Percentiles rank a stretch among this genome's conserved stretches.
These are phyloP conservation scores for Chunga burmeisteri DNA, from an alignment of 2,113 vertebrate species.

Conservation along the genomic window DNA sequence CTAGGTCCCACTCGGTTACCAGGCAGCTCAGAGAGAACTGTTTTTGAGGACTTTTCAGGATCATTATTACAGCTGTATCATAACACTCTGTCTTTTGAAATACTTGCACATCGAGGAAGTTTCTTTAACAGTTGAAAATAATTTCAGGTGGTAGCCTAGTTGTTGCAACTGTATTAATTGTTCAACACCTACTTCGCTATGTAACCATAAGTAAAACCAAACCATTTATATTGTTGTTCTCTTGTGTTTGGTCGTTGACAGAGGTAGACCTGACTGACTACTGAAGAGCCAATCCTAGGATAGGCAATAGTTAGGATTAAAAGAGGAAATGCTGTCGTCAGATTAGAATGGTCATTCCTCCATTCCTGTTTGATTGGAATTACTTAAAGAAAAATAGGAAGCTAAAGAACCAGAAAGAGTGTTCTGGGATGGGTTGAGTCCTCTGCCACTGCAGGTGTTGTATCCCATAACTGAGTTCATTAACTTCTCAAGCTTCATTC, in stretches of 20 bases:
- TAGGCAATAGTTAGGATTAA: neutral
- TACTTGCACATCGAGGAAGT: accelerated
- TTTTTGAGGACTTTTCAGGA: no score
- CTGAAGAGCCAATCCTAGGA: neutral
- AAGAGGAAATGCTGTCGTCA: neutral
- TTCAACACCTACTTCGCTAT: accelerated
- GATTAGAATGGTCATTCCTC: neutral
- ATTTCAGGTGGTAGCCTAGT: neutral
- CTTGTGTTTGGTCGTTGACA: neutral
- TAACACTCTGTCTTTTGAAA: neutral
- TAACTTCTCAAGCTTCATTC: neutral
- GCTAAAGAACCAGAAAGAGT: neutral
- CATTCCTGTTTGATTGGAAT: neutral
- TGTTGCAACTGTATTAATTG: neutral
- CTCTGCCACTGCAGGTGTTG: neutral
- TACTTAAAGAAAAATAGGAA: neutral
- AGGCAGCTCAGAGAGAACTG: neutral
- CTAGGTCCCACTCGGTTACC: accelerated
- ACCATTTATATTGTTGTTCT: accelerated
- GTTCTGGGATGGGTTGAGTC: neutral
- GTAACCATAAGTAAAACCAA: neutral
- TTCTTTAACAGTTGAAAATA: neutral
- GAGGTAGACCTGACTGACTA: neutral
- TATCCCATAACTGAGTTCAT: neutral
- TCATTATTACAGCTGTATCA: accelerated